phyloP scores from a whole-genome alignment of 2,797 vertebrate species.

The Sebastes taczanowskii region DNA sequence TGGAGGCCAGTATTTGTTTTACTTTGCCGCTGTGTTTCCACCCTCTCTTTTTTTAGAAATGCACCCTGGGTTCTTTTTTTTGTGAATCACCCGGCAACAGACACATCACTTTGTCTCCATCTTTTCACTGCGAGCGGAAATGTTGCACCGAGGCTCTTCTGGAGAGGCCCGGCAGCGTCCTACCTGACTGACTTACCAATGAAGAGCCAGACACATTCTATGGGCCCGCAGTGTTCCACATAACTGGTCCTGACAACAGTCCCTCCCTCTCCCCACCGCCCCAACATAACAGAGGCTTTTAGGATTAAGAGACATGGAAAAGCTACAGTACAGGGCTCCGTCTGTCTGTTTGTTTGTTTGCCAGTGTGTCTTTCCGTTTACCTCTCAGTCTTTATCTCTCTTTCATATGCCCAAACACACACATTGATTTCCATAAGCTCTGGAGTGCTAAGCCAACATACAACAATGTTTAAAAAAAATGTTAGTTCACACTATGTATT shows the following conservation, averaged over 20 bases:
- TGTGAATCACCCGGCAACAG: constrained; percentile 82
- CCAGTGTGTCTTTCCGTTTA: constrained; percentile 15
- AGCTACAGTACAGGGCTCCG: constrained; percentile 17
- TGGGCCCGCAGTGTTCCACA: constrained; percentile 72
- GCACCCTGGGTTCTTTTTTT: constrained; percentile 80
- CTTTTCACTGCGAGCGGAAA: constrained; percentile 81
- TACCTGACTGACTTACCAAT: constrained; percentile 87
- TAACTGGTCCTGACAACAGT: constrained; percentile 80
- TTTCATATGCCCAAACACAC: constrained; percentile 32
- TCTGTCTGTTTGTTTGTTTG: constrained; percentile 33
- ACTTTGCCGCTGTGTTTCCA: constrained; percentile 71
- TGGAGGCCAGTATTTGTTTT: constrained; percentile 81
- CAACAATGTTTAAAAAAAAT: constrained; percentile 2
- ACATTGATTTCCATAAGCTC: constrained; percentile 39
- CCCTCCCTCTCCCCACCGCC: constrained; percentile 69
- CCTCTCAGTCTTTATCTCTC: constrained; percentile 17
- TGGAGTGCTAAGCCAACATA: constrained; percentile 21
- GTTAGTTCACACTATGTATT: constrained; percentile 6
- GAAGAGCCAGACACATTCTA: constrained; percentile 73
- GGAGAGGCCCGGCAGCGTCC: constrained; percentile 73
- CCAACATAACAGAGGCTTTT: constrained; percentile 62
- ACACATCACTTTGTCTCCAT: constrained; percentile 80
- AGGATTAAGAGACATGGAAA: constrained; percentile 53
- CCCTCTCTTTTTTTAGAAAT: constrained; percentile 72
- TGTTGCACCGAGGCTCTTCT: constrained; percentile 75